Evolutionary conservation across 1,140 invertebrate species (phyloP).

Genomic region (Drosophila neocordata): DNA sequence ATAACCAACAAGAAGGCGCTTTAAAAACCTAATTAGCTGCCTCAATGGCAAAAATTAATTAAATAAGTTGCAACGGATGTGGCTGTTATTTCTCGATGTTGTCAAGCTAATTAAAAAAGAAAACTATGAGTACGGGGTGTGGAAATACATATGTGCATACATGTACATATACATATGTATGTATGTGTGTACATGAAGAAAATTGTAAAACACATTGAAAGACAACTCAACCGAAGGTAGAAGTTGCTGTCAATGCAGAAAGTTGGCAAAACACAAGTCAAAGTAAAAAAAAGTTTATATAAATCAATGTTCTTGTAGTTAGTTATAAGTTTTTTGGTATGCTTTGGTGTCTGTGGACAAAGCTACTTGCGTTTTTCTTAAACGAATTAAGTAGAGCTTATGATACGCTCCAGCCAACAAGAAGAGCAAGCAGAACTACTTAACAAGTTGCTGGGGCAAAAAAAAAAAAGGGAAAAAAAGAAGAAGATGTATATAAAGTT

Average conservation of each 20-base stretch:
- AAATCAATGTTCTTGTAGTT: neutral
- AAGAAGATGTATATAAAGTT: slow-evolving; percentile 2
- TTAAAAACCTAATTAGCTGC: slow-evolving; percentile 77
- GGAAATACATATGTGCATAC: slow-evolving; percentile 40
- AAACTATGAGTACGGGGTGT: slow-evolving; percentile 33
- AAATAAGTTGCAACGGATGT: slow-evolving; percentile 70
- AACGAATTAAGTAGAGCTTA: slow-evolving; percentile 73
- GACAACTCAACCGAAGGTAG: slow-evolving; percentile 6
- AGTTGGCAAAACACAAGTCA: slow-evolving; percentile 23
- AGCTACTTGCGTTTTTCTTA: slow-evolving; percentile 50
- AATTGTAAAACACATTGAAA: slow-evolving; percentile 34
- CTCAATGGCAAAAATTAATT: slow-evolving; percentile 77
- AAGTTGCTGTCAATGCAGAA: slow-evolving; percentile 24
- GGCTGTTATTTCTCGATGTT: slow-evolving; percentile 48
- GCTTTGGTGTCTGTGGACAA: slow-evolving; percentile 19
- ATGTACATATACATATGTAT: slow-evolving; percentile 12
- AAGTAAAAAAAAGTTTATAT: neutral
- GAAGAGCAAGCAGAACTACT: slow-evolving; percentile 39
- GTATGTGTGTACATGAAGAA: neutral
- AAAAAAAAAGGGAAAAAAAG: slow-evolving; percentile 14
- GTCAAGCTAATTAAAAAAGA: slow-evolving; percentile 77
- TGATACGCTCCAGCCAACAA: slow-evolving; percentile 40
- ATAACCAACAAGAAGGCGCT: slow-evolving; percentile 48
- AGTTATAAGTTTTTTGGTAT: neutral
- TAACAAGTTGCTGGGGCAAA: slow-evolving; percentile 35